phyloP scores from a whole-genome alignment of 2,797 vertebrate species.

The Cygnus olor region DNA sequence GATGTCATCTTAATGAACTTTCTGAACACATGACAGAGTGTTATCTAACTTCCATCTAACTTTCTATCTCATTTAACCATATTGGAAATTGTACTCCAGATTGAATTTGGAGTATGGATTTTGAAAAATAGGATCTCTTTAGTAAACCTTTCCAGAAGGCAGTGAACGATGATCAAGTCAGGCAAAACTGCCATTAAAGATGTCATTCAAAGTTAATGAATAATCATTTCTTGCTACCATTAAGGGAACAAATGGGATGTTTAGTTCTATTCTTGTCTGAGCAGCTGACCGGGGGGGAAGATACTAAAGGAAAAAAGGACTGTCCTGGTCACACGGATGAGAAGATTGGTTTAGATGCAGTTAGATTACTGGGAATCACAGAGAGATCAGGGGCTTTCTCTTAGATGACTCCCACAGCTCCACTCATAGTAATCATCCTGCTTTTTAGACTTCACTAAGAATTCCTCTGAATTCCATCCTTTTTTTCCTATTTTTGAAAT shows the following conservation, averaged over 20 bases:
- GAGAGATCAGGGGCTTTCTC: not conserved
- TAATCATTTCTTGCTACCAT: not conserved
- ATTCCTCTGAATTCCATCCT: not conserved
- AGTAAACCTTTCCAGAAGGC: not conserved
- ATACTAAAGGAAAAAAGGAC: not conserved
- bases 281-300: not conserved
- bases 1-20: not conserved
- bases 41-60: not conserved
- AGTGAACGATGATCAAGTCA: not conserved
- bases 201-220: not conserved
- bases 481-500: not conserved
- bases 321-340: not conserved
- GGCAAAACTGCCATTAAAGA: conserved; percentile 3
- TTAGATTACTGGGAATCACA: not conserved
- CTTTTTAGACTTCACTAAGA: not conserved
- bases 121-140: conserved; percentile 12
- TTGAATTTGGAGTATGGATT: not conserved
- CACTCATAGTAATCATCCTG: not conserved
- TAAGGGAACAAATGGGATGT: not conserved
- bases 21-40: not conserved
- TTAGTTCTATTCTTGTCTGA: not conserved
- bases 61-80: not conserved
- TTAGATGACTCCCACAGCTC: not conserved
- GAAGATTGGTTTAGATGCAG: not conserved
- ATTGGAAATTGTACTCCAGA: not conserved